Evolutionary conservation across 2,888 invertebrate genomes (phyloP).

Genomic region (Achlya flavicornis): DNA sequence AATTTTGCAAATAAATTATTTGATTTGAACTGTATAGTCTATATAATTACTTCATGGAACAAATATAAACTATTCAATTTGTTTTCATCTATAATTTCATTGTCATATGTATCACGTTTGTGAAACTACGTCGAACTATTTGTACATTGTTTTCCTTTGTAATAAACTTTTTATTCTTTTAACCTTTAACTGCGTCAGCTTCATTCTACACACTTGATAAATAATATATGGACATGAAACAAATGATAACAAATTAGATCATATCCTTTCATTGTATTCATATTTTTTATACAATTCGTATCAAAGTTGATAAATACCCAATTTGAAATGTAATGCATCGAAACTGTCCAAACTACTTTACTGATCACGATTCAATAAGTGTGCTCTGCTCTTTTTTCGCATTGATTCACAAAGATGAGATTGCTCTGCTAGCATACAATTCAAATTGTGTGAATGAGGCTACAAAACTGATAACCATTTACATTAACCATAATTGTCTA

Average conservation of each 20-base stretch:
- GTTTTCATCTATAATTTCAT: not conserved
- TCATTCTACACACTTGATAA: not conserved
- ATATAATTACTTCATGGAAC: not conserved
- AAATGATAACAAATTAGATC: slow-evolving; percentile 53
- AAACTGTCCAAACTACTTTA: not conserved
- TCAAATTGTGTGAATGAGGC: not conserved
- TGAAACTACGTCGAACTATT: not conserved
- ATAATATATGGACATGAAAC: not conserved
- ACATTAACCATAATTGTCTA: not conserved
- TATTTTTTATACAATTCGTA: slow-evolving; percentile 1
- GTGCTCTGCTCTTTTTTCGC: too few relatives aligned
- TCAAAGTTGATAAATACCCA: not conserved
- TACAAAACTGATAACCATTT: not conserved
- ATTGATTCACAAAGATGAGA: not conserved
- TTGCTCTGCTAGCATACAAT: not conserved
- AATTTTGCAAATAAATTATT: too few relatives aligned
- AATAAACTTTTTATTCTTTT: not conserved
- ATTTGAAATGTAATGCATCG: not conserved
- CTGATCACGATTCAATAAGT: too few relatives aligned
- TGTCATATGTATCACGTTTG: not conserved
- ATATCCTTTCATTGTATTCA: slow-evolving; percentile 40
- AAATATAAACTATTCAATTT: not conserved
- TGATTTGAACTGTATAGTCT: too few relatives aligned
- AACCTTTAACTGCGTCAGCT: not conserved
- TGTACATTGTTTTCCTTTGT: not conserved